Conservation (phyloP, 2,797 vertebrate genomes). For the Bucorvus abyssinicus region DNA sequence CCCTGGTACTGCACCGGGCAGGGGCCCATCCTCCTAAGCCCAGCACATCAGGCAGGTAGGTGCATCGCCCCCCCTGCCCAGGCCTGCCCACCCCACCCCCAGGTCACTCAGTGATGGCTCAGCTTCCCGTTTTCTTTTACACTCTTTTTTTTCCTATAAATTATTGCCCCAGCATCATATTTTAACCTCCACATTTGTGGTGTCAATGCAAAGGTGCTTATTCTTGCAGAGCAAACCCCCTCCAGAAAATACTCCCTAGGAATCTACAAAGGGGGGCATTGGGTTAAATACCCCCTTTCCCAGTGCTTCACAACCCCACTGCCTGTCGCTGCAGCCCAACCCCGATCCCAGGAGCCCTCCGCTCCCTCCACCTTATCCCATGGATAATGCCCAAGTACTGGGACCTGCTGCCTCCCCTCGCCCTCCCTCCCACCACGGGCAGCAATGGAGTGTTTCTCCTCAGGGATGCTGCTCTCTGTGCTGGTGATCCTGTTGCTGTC, state of each 20-base stretch:
- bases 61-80: background rate
- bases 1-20: background rate
- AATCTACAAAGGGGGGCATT: background rate
- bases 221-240: background rate
- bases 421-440: fast-evolving
- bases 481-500: constrained; percentile 86
- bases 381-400: fast-evolving
- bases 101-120: background rate
- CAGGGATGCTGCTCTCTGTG: constrained; percentile 89
- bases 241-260: background rate
- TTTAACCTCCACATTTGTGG: background rate
- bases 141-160: background rate
- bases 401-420: fast-evolving
- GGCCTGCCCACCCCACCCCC: background rate
- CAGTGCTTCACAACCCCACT: background rate
- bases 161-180: background rate
- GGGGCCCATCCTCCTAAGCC: background rate
- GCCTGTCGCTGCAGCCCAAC: background rate
- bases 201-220: fast-evolving
- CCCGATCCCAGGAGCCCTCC: fast-evolving
- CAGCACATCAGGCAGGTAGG: background rate
- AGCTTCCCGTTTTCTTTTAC: background rate
- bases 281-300: background rate
- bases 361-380: fast-evolving
- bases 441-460: background rate